Conservation (phyloP, 1,140 invertebrate genomes). For the Cyrtorhinus lividipennis region DNA sequence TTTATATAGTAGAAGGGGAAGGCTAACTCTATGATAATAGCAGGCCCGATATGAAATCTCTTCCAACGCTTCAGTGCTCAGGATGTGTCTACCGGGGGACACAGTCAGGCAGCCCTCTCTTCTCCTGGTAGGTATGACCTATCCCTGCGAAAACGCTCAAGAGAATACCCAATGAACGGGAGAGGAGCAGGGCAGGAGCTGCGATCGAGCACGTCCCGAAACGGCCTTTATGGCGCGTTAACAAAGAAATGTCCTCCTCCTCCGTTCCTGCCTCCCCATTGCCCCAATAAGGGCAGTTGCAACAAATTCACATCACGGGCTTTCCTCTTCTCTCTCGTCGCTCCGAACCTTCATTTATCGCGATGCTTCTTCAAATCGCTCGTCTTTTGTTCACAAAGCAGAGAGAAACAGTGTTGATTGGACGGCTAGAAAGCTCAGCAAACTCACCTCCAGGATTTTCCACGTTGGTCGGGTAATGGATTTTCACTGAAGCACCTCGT, state of each 20-base stretch:
- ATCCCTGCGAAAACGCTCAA: background rate
- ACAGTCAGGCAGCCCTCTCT: too few relatives aligned
- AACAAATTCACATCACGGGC: slow-evolving; percentile 6
- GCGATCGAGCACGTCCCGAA: slow-evolving; percentile 6
- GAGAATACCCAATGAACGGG: slow-evolving; percentile 1
- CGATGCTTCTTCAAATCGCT: background rate
- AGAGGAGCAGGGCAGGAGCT: background rate
- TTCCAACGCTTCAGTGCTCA: background rate
- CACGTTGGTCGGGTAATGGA: too few relatives aligned
- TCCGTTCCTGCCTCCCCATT: background rate
- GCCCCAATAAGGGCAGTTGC: background rate
- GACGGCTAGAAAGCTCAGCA: too few relatives aligned
- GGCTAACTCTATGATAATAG: background rate
- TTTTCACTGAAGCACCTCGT: too few relatives aligned
- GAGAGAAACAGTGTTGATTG: background rate
- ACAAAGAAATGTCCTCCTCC: background rate
- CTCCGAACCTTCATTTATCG: background rate
- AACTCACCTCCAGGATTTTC: too few relatives aligned
- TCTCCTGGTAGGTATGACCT: too few relatives aligned
- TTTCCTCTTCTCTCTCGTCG: background rate
- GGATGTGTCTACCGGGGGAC: background rate
- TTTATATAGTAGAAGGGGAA: background rate
- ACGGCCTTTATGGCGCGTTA: slow-evolving; percentile 2
- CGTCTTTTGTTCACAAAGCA: background rate
- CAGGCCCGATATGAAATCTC: background rate